Base-by-base conservation (phyloP, 2,888 invertebrate species). In the Brachyptera putata region DNA sequence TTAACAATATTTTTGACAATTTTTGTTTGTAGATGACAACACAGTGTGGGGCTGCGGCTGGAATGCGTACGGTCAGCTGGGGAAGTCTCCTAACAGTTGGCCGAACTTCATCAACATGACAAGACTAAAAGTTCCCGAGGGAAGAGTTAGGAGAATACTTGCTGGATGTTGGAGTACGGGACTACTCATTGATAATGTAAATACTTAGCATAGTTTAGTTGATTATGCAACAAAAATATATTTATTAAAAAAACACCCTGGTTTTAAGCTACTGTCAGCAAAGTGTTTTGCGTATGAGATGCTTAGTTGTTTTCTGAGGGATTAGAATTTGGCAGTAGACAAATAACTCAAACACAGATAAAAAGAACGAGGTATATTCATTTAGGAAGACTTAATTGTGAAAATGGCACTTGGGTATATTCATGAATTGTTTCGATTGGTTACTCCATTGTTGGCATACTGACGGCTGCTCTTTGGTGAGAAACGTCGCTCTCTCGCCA, bases 401-500 rank as follows among this genome's bases (percentile, higher is more conserved):
- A n/a, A n/a, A n/a, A n/a, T n/a, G n/a, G n/a, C n/a, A n/a, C n/a
- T n/a, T n/a, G n/a, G n/a, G n/a, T n/a, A n/a, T n/a, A n/a, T 30
- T 30, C 34, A 5, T 9, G 16, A n/a, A 16, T 18, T 11, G 11
- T 16, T 41, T 1, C 21, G 46, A 4, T 5, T 9, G 21, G 5
- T 24, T 77, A 85, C 70, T 83, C 82, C 85, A 88, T 86, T 26
- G 89, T 89, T 1, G 94, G 94, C 93, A 95, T 94, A 48, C 89
- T 81, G 0, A 91, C 91, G 1, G 92, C 86, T 0, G 91, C 86
- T 68, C 84, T 83, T 1, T 86, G 79, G 68, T 89, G 84, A 0
- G 85, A 83, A 0, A 85, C 89, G 73, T 95, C 95, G 58, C 86
- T 84, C 66, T 89, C 86, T 66, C 92, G 83, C 99, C 99, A 99